Evolutionary conservation across 2,113 vertebrate genomes (phyloP), one percentile per base, ranked within the genome.

Genomic region (Coreoperca whiteheadi): DNA sequence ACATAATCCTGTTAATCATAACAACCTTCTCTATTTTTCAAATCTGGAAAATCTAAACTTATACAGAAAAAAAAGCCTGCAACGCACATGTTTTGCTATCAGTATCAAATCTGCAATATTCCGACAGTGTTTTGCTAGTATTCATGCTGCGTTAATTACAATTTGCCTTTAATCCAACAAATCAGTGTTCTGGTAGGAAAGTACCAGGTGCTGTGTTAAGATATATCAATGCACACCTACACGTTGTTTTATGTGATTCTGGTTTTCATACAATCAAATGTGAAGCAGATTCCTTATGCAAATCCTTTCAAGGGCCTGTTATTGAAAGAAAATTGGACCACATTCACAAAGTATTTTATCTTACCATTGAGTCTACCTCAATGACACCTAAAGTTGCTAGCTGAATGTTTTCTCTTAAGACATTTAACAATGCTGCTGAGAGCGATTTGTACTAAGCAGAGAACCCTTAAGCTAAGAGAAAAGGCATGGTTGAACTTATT

Each of bases 321-420:
- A 21, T 1, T 41, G 50, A 66, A 56, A 32, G 14, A 32, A 56
- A 56, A 39, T 3, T 56, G 21, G 32, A 43, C 11, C n/a, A 32
- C 10, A n/a, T 34, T 74, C 18, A 59, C 16, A 57, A 57, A 30
- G 37, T 21, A 23, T 46, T 43, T 43, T 4, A 72, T 57, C 37
- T 57, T 4, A 43, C 25, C 25, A 60, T 21, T 8, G 16, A 59
- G 11, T 48, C 41, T 6, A 18, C 70, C 6, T 34, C 16, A 65
- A 54, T 77, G 37, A 23, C n/a, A 23, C 30, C 51, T 77, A 5
- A 46, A 46, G 51, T 21, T 57, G 20, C 25, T 23, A 1, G 15
- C 9, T 43, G 21, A 78, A 34, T 12, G 64, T 65, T 66, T 60
- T 54, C 43, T 77, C 34, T 23, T 46, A 43, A 77, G 34, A 48